These are phyloP conservation scores for Plusia festucae DNA, from an alignment of 2,888 invertebrate genomes.

Conservation along the genomic window DNA sequence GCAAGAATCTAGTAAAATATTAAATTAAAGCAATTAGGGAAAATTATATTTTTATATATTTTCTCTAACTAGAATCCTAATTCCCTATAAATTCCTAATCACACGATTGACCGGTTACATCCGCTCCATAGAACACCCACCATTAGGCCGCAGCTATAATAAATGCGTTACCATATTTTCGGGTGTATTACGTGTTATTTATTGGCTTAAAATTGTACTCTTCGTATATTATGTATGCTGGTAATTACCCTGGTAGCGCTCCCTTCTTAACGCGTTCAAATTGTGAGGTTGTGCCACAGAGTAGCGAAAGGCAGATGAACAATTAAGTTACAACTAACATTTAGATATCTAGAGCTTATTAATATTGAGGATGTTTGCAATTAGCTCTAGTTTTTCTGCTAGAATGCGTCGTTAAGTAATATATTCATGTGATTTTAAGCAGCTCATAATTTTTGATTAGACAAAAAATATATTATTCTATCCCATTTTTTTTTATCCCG, in stretches of 20 bases:
- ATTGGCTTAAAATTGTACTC: constrained; percentile 89
- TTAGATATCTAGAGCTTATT: too few species aligned
- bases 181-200: constrained; percentile 83
- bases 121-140: constrained; percentile 54
- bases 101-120: constrained; percentile 36
- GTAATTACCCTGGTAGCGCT: constrained; percentile 77
- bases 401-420: too few species aligned
- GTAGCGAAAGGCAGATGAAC: background rate
- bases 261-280: constrained; percentile 61
- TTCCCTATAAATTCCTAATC: constrained; percentile 12
- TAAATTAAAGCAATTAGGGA: too few species aligned
- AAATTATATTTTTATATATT: too few species aligned
- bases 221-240: constrained; percentile 85
- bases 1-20: too few species aligned
- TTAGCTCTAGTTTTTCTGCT: too few species aligned
- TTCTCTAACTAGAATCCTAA: too few species aligned
- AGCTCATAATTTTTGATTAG: too few species aligned
- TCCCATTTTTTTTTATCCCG: too few species aligned
- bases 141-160: constrained; percentile 73
- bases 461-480: too few species aligned
- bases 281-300: constrained; percentile 40
- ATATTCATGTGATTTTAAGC: too few species aligned
- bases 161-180: constrained; percentile 86
- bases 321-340: background rate
- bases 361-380: too few species aligned